A percentile compares a stretch with the other conserved stretches of the same genome.
phyloP scores from a whole-genome alignment of 2,113 vertebrate species.

The Axis porcinus region DNA sequence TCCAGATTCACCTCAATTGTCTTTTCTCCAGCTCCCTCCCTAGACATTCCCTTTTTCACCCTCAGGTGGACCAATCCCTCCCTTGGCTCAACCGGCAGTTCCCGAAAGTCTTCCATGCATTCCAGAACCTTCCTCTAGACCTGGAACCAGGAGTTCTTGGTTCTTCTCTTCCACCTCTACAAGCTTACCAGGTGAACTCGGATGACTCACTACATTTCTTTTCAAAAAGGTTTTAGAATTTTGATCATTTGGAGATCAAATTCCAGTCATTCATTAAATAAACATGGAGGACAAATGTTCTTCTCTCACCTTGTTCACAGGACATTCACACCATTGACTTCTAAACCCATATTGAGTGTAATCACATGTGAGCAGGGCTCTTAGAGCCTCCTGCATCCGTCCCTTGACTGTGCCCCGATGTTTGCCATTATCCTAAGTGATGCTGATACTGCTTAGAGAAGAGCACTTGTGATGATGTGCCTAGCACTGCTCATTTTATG shows the following conservation, averaged over 20 bases:
- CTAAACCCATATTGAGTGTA: rapidly evolving
- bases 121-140: not conserved
- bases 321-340: rapidly evolving
- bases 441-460: rapidly evolving
- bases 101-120: not conserved
- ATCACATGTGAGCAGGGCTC: rapidly evolving
- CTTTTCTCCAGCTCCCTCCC: not conserved
- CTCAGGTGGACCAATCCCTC: not conserved
- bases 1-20: not conserved
- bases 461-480: rapidly evolving
- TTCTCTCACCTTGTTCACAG: not conserved
- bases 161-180: not conserved
- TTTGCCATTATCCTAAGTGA: not conserved
- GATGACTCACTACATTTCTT: not conserved
- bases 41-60: not conserved
- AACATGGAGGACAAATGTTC: not conserved
- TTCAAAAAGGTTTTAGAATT: not conserved
- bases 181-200: not conserved
- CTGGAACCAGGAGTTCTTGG: not conserved
- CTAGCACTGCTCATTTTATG: not conserved
- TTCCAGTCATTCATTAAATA: not conserved
- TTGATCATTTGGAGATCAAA: not conserved
- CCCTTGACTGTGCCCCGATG: too few relatives aligned
- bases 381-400: not conserved
- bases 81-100: too few relatives aligned